Conservation (phyloP, 2,888 invertebrate genomes). For the Drosophila algonquin region DNA sequence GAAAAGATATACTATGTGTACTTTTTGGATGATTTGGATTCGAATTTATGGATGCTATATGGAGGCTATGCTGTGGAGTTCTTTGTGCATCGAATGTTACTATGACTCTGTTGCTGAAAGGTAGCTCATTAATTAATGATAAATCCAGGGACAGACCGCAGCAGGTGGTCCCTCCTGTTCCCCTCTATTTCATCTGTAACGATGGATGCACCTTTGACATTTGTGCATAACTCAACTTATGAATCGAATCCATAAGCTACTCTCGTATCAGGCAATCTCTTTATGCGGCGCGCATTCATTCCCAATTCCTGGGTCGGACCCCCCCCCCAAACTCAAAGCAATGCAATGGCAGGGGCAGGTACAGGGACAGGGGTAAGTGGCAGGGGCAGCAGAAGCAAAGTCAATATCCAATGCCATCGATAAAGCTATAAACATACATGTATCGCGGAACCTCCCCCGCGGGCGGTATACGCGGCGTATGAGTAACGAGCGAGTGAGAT, state of each 20-base stretch:
- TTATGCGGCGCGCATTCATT: conserved; percentile 30
- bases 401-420: conserved; percentile 80
- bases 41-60: not conserved
- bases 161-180: conserved; percentile 27
- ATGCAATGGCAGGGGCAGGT: conserved; percentile 21
- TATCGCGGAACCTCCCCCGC: conserved; percentile 42
- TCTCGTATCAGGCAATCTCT: conserved; percentile 55
- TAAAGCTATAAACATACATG: conserved; percentile 62
- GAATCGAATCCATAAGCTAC: conserved; percentile 72
- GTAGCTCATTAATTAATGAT: conserved; percentile 68
- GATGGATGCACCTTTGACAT: conserved; percentile 49
- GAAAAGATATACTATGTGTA: not conserved
- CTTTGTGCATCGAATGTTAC: too few species aligned
- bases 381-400: conserved; percentile 64
- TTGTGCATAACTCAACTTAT: conserved; percentile 63
- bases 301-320: too few species aligned
- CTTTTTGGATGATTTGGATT: not conserved
- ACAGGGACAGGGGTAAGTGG: conserved; percentile 39
- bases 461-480: conserved; percentile 56
- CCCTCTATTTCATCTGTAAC: conserved; percentile 11
- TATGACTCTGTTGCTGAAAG: not conserved
- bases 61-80: too few species aligned
- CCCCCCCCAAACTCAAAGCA: conserved; percentile 23
- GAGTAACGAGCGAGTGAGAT: conserved; percentile 62
- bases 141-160: conserved; percentile 37